Evolutionary conservation across 2,113 vertebrate genomes (phyloP), one percentile per base, ranked within the genome.

Genomic region (Nothoprocta perdicaria): DNA sequence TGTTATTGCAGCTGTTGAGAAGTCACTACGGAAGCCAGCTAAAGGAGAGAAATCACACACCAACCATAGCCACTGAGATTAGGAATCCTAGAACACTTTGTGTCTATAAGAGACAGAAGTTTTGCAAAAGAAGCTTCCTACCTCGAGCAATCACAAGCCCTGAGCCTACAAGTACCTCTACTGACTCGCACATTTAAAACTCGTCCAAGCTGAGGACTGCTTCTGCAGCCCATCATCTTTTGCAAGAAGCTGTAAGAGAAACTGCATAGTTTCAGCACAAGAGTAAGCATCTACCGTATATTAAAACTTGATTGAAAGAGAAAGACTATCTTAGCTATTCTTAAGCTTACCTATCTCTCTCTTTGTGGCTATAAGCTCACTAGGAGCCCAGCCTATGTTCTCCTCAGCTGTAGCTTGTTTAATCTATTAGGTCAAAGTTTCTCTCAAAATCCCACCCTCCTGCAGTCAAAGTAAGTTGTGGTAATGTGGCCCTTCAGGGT

Each of bases 341-440:
- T 53, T 53, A 71, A 35, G 3, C 33, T 71, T 45, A 46, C 12
- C 19, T 60, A 22, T 46, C 2, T 8, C 50, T 50, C 41, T 38
- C 29, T 14, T 3, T 23, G 33, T 50, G 21, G 3, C 31, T 33
- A 41, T 19, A 78, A 22, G 7, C 18, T 15, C 17, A 15, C 16
- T 15, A 74, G 14, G 12, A 89, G 46, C 14, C 79, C 52, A 65
- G 16, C 24, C 19, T 60, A 11, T n/a, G 17, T 46, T 10, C 2
- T 82, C 52, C 68, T 77, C 96, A 95, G 87, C 72, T 96, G 94
- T 10, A 72, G 23, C 87, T 92, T 61, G 21, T 96, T 94, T 58
- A 31, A n/a, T 71, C 74, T 29, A 83, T 80, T 48, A 72, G 52
- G 76, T 40, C 52, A 63, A 52, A 40, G 19, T 52, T 87, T 57